Percentiles rank a stretch among this genome's conserved stretches.
Conservation (phyloP, 2,888 invertebrate species). For the Andrena haemorrhoa region DNA sequence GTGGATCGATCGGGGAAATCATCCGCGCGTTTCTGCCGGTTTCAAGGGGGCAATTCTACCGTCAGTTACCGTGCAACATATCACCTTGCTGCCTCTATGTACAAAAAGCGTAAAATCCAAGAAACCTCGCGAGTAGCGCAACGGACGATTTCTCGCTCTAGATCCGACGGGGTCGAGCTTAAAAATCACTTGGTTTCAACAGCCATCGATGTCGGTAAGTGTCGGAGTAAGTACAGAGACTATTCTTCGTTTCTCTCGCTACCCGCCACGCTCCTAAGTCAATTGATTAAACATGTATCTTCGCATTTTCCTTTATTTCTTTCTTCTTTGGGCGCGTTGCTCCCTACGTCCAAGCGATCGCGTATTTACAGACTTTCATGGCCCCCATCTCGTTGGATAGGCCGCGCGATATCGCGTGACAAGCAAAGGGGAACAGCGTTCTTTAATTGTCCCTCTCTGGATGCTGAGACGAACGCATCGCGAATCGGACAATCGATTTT, state of each 20-base stretch:
- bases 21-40: conserved; percentile 22
- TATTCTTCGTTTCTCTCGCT: conserved; percentile 46
- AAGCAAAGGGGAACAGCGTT: background rate
- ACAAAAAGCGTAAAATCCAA: background rate
- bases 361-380: conserved; percentile 59
- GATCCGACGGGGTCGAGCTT: conserved; percentile 32
- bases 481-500: conserved; percentile 8
- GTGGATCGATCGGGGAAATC: conserved; percentile 56
- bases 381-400: conserved; percentile 22
- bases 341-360: conserved; percentile 50
- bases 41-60: background rate
- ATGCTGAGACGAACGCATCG: background rate
- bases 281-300: conserved; percentile 30
- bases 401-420: conserved; percentile 17
- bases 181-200: conserved; percentile 70
- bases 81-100: conserved; percentile 4
- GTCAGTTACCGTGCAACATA: background rate
- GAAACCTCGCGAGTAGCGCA: background rate
- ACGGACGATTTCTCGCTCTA: conserved; percentile 34
- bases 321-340: conserved; percentile 34
- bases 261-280: conserved; percentile 13
- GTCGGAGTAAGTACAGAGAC: conserved; percentile 74
- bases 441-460: background rate
- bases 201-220: conserved; percentile 72
- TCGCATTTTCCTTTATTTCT: no score